Conservation (phyloP, 2,113 vertebrate species). For the Anser brachyrhynchus region DNA sequence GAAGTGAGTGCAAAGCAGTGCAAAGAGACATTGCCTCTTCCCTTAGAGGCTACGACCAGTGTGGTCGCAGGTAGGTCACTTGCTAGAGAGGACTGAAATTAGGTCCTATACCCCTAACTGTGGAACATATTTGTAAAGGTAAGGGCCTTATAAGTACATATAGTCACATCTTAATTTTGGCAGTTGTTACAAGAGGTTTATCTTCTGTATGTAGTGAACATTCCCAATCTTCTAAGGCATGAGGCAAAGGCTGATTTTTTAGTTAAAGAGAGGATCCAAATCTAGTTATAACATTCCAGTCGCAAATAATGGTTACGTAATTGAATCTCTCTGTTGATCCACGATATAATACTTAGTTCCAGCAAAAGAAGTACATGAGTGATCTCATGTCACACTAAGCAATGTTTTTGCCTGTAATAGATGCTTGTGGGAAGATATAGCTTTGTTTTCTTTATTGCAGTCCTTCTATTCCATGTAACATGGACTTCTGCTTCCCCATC, state of each 20-base stretch:
- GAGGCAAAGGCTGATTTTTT: background rate
- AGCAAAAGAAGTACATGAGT: background rate
- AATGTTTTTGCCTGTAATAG: background rate
- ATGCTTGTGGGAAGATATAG: background rate
- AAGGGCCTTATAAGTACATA: background rate
- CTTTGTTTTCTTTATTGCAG: background rate
- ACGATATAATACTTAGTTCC: background rate
- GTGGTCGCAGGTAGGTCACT: background rate
- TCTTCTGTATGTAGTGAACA: background rate
- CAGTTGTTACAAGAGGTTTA: background rate
- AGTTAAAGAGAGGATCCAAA: constrained; percentile 13
- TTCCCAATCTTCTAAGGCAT: background rate
- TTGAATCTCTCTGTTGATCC: constrained; percentile 27
- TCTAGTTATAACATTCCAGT: background rate
- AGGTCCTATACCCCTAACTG: background rate
- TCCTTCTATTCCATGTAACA: background rate
- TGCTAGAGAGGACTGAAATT: background rate
- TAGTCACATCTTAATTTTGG: background rate
- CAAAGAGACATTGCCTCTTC: background rate
- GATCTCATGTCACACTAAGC: background rate
- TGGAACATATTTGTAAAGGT: background rate
- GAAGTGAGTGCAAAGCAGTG: background rate
- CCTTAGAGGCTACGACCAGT: background rate
- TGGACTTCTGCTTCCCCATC: background rate
- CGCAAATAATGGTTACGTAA: background rate